Evolutionary conservation across 2,888 invertebrate genomes (phyloP), one percentile per base, ranked within the genome.

Genomic region (Psococerastis gibbosa): DNA sequence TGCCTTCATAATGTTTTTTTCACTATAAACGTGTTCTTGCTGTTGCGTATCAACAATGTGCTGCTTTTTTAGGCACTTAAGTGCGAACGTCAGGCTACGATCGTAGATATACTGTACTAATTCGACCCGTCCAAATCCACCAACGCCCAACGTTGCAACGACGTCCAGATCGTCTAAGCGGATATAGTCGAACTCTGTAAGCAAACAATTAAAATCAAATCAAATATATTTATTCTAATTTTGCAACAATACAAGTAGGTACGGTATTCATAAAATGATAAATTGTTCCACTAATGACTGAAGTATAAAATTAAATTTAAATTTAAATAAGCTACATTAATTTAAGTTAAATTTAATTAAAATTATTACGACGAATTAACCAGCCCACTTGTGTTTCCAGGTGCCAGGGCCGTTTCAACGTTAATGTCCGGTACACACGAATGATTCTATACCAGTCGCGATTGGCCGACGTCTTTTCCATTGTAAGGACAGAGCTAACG

Each of bases 51-150:
- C 75, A 13, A 78, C 74, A 43, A 79, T 76, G 55, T 78, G 77
- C 52, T 72, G 70, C 58, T 79, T 79, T 57, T 76, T 77, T 50
- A 79, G 61, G 55, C 77, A 76, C 60, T 79, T 79, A 49, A 79
- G 59, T 3, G 78, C 78, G 57, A 71, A 78, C 1, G 64, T 63
- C 13, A 67, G 58, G 56, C 69, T 62, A 32, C 58, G 54, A 46
- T 64, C 60, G 11, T 59, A 53, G n/a, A 57, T 52, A 49, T 63
- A 63, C 49, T 64, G 63, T 3, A 73, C 73, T 48, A 75, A 57
- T 56, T 74, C 76, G 1, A 78, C 78, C 23, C 77, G 59, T n/a
- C 78, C 78, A 55, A 78, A 78, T 5, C 77, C 77, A n/a, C 78
- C 78, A 42, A 76, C 69, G 16, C 78, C 78, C 33, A 78, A 61